Evolutionary conservation across 2,113 vertebrate species (phyloP), one percentile per base, ranked within the genome.

Genomic region (Xiphophorus hellerii): DNA sequence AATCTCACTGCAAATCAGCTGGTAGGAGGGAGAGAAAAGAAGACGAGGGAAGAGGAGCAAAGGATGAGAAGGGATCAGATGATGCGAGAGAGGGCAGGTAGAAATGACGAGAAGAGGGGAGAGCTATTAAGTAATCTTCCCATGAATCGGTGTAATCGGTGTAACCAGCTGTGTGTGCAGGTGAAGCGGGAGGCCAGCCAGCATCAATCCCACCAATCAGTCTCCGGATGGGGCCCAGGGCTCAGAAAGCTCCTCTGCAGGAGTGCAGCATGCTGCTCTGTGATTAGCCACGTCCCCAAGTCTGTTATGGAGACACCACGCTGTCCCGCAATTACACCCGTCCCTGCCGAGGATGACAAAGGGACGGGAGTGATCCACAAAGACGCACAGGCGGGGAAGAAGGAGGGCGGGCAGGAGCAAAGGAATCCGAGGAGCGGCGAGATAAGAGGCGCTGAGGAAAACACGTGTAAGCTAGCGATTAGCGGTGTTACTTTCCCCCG

Each of bases 101-200:
- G 86, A 80, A 89, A 89, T 80, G 85, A 89, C 58, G 70, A 83
- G 81, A 90, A 83, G 83, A 87, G 75, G 75, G 81, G 66, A 79
- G 73, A 73, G 87, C 92, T 85, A 92, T 93, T 92, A 91, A 92
- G 91, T 86, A 84, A 89, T 92, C 89, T 90, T 92, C 82, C 89
- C 1, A 70, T 84, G 86, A 87, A 90, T 87, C 73, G 79, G 66
- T 92, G 84, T 93, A 89, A 92, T 92, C 90, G 84, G 33, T 91
- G 90, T 78, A 88, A 85, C 83, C 91, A 93, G 90, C 89, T 93
- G 90, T 91, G 92, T 91, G 66, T 86, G 85, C 89, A 88, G 91
- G 90, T 90, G 89, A 83, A 88, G 68, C 78, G 71, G 87, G 85
- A 88, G 83, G 80, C 88, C 86, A 78, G 77, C 71, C 82, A 28